These are phyloP conservation scores for Silurus asotus DNA, from an alignment of 2,113 vertebrate species.

Conservation along the genomic window DNA sequence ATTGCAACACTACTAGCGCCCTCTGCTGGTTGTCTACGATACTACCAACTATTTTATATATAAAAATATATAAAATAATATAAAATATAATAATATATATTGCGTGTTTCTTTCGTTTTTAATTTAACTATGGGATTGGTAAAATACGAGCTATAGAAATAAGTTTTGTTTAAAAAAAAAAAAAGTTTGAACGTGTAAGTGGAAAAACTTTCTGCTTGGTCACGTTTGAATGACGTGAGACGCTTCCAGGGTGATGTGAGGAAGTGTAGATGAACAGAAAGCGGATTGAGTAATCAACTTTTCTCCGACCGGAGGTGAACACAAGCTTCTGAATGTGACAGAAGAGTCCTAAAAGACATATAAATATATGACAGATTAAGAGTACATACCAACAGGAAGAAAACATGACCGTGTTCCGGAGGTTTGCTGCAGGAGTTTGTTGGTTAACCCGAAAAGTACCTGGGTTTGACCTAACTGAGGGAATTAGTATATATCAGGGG, in stretches of 20 bases:
- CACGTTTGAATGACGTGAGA: conserved; percentile 6
- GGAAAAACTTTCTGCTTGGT: conserved; percentile 19
- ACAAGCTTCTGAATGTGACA: not conserved
- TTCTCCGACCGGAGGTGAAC: no score
- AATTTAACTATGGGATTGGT: not conserved
- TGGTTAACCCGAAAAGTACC: not conserved
- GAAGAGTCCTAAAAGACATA: no score
- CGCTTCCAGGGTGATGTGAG: conserved; percentile 22
- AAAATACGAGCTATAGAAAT: not conserved
- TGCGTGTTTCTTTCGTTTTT: not conserved
- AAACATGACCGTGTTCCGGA: conserved; percentile 56
- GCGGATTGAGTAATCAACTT: not conserved
- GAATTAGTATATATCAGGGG: not conserved
- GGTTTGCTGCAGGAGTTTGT: conserved; percentile 3
- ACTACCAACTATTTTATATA: no score
- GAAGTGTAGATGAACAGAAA: conserved; percentile 2
- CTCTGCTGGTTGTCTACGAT: conserved; percentile 36
- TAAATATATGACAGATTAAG: not conserved
- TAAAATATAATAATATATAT: no score
- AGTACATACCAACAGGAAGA: not conserved
- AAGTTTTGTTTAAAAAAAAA: not conserved
- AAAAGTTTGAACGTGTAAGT: not conserved
- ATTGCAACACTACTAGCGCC: conserved; percentile 42
- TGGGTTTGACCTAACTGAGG: not conserved
- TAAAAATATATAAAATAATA: no score